A percentile compares a stretch with the other conserved stretches of the same genome.
Evolutionary conservation across 2,888 invertebrate species (phyloP).

Genomic region (Acronicta alni): DNA sequence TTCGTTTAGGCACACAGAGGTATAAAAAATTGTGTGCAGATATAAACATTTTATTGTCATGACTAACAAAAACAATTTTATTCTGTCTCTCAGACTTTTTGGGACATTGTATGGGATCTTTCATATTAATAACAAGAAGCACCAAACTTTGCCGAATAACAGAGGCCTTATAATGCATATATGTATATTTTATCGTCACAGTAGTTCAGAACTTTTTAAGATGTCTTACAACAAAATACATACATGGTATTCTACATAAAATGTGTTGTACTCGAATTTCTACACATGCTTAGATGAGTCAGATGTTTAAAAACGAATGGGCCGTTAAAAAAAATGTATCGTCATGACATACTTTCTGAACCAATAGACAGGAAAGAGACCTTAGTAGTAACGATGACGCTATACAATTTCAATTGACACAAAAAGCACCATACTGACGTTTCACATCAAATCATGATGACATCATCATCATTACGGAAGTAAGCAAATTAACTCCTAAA

Average conservation of each 20-base stretch:
- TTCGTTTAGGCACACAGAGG: conserved; percentile 31
- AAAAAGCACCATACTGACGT: conserved; percentile 65
- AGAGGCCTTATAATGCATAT: conserved; percentile 20
- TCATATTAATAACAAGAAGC: conserved; percentile 29
- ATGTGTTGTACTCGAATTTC: conserved; percentile 6
- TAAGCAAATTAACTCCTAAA: conserved; percentile 37
- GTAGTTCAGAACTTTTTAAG: conserved; percentile 22
- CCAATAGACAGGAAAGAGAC: conserved; percentile 63
- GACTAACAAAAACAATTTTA: conserved; percentile 38
- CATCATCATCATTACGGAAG: conserved; percentile 46
- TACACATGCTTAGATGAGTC: conserved; percentile 24
- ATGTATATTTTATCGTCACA: conserved; percentile 42
- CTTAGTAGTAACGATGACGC: conserved; percentile 62
- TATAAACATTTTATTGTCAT: conserved; percentile 28
- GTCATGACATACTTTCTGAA: conserved; percentile 58
- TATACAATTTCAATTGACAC: conserved; percentile 59
- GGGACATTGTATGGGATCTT: conserved; percentile 14
- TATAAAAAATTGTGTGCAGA: conserved; percentile 8
- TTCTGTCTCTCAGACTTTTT: conserved; percentile 32
- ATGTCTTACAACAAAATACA: conserved; percentile 13
- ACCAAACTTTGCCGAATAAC: conserved; percentile 32
- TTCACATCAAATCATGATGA: conserved; percentile 55
- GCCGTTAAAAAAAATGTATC: conserved; percentile 52
- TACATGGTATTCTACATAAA: conserved; percentile 1
- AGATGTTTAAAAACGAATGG: conserved; percentile 44